A percentile compares a stretch with the other conserved stretches of the same genome.
These are phyloP conservation scores for Margaritifera margaritifera DNA, from an alignment of 2,888 invertebrate species.

Conservation along the genomic window DNA sequence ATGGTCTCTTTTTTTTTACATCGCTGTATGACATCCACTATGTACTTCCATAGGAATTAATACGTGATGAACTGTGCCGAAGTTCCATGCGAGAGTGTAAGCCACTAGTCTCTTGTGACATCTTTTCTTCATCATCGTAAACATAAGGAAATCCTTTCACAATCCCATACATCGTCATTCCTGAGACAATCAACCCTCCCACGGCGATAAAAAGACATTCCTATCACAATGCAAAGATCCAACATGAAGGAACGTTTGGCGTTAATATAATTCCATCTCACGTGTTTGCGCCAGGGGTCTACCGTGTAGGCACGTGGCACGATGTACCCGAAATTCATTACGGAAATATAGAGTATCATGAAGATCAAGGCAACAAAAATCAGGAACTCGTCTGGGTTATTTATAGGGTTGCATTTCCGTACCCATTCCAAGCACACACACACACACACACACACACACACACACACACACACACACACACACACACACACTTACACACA, in stretches of 20 bases:
- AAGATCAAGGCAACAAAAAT: constrained; percentile 31
- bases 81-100: no score
- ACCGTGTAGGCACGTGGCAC: constrained; percentile 51
- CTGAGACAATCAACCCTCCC: constrained; percentile 42
- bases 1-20: no score
- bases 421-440: no score
- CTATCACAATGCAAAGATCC: constrained; percentile 47
- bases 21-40: no score
- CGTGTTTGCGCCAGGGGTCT: constrained; percentile 49
- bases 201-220: constrained; percentile 49
- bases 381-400: constrained; percentile 27
- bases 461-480: no score
- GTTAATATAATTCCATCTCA: constrained; percentile 51
- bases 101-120: no score
- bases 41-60: no score
- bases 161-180: constrained; percentile 19
- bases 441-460: no score
- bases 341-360: constrained; percentile 40
- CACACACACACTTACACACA: no score
- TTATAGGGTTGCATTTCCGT: background rate
- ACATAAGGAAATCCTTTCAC: background rate
- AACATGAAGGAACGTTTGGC: constrained; percentile 33
- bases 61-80: no score
- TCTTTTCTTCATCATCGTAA: no score
- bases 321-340: constrained; percentile 48